Conservation (phyloP, 2,888 invertebrate genomes). For the Drosophila pseudotakahashii region DNA sequence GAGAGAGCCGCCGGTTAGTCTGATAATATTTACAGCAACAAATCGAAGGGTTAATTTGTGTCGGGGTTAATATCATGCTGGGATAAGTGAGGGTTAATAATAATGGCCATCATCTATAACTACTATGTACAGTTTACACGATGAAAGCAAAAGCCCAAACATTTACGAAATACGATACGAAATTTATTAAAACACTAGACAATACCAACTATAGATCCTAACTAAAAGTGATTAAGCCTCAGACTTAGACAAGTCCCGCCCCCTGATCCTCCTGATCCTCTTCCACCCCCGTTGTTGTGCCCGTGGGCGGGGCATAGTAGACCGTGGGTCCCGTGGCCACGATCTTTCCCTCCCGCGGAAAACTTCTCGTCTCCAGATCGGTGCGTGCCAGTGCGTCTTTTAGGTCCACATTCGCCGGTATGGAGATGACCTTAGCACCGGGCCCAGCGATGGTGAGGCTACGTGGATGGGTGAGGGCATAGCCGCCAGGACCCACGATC, state of each 20-base stretch:
- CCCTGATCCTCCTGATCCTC: conserved; percentile 25
- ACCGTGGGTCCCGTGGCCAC: conserved; percentile 91
- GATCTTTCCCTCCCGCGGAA: conserved; percentile 88
- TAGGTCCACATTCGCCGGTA: conserved; percentile 87
- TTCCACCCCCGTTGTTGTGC: conserved; percentile 5
- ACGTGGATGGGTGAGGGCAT: conserved; percentile 90
- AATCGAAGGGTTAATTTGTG: conserved; percentile 17
- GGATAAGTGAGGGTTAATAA: conserved; percentile 22
- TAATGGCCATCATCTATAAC: conserved; percentile 3
- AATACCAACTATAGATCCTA: conserved; percentile 57
- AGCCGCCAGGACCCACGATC: conserved; percentile 91
- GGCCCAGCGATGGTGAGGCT: conserved; percentile 91
- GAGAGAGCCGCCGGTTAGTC: conserved; percentile 65
- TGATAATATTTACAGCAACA: conserved; percentile 58
- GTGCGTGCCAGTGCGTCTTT: conserved; percentile 82
- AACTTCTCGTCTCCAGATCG: conserved; percentile 69
- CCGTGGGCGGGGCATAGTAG: conserved; percentile 86
- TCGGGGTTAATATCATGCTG: conserved; percentile 24
- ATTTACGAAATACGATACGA: conserved; percentile 49
- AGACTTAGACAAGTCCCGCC: conserved; percentile 38
- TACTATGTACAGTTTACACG: conserved; percentile 34
- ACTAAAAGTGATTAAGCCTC: conserved; percentile 49
- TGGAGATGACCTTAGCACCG: conserved; percentile 89
- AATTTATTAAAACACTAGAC: conserved; percentile 71
- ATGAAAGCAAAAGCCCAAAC: conserved; percentile 58